Base-by-base conservation (phyloP, 1,140 invertebrate species). In the Drosophila insularis region DNA sequence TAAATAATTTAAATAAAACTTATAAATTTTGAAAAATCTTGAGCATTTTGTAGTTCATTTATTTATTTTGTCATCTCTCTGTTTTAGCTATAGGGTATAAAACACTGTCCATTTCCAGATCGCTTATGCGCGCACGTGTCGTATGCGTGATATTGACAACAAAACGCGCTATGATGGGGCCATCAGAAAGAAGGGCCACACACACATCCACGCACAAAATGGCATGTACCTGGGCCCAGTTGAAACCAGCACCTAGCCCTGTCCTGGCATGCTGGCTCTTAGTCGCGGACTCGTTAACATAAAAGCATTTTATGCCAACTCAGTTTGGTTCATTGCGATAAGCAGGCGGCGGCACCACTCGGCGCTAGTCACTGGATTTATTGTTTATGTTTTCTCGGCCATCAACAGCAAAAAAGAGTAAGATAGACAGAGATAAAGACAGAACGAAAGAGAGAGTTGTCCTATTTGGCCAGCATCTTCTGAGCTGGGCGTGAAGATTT, bases 401-500 rank as follows among this genome's bases (percentile, higher is more conserved):
- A 21, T 39, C 60, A 64, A 62, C 63, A 39, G 35, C 27, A 27
- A 5, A 27, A 27, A 27, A 27, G 6, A 35, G 0, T 13, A 37
- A 37, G 10, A 37, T 4, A 11, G 35, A 4, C 2, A 13, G 35
- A 37, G 35, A 13, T 2, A 2, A 11, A 37, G 8, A 13, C 11
- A 8, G 35, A 37, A 0, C 13, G 35, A 37, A 11, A 13, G 35
- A 13, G 11, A 13, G 35, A 13, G 68, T 59, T 59, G 43, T 50
- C 43, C 17, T 46, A 8, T 13, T 46, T 13, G 14, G 4, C n/a
- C 40, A 14, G 19, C 46, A 53, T 53, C 46, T n/a, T 17, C 17
- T 32, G 27, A 5, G 21, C 11, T 32, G 17, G 43, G 23, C 46
- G 55, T 74, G 67, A 75, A 68, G 59, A 75, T 75, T 75, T 75